Evolutionary conservation across 2,888 invertebrate species (phyloP).

Genomic region (Coronaproctus castanopsis): DNA sequence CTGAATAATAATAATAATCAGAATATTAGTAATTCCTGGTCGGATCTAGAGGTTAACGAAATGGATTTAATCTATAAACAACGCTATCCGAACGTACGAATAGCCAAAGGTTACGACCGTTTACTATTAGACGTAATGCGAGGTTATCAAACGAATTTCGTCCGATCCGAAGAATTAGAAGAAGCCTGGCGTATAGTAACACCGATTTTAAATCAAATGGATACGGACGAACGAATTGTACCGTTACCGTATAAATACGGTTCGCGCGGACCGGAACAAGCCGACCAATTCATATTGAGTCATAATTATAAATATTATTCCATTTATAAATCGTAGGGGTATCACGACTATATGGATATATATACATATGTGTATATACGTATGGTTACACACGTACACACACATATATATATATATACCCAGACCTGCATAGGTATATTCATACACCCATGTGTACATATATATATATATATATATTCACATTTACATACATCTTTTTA

Average conservation of each 20-base stretch:
- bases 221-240: not conserved
- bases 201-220: not conserved
- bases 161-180: not conserved
- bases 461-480: no score
- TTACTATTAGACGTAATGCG: not conserved
- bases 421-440: no score
- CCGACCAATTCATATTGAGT: not conserved
- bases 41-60: not conserved
- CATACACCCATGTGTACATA: no score
- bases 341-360: no score
- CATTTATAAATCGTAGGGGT: no score
- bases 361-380: no score
- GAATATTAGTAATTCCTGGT: not conserved
- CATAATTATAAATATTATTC: not conserved
- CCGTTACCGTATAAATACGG: not conserved
- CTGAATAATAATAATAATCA: no score
- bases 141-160: not conserved
- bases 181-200: not conserved
- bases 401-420: no score
- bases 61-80: not conserved
- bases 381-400: no score
- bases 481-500: no score
- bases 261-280: not conserved
- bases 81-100: not conserved
- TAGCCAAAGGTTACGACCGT: not conserved